Conservation (phyloP, 2,888 invertebrate species). For the Gari tellinella region DNA sequence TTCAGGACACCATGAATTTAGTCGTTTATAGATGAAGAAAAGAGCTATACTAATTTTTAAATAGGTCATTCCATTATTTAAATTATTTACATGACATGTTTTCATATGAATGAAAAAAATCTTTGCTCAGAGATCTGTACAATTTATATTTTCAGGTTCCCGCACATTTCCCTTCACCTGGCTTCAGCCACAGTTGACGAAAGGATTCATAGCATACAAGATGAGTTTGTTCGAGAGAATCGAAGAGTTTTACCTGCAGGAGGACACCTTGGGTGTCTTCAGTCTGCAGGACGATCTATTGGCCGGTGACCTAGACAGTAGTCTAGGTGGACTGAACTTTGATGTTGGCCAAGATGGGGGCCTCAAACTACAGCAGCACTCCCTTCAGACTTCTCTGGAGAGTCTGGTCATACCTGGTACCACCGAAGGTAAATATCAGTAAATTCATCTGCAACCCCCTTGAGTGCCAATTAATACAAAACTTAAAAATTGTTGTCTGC, state of each 20-base stretch:
- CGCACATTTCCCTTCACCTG: conserved; percentile 42
- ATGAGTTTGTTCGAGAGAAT: conserved; percentile 46
- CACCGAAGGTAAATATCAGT: conserved; percentile 44
- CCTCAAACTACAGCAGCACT: conserved; percentile 27
- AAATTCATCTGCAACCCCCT: too few relatives aligned
- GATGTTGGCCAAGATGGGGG: conserved; percentile 38
- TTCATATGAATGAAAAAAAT: too few relatives aligned
- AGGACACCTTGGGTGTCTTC: conserved; percentile 50
- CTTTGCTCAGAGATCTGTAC: too few relatives aligned
- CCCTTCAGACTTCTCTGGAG: conserved; percentile 29
- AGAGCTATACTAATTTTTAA: too few relatives aligned
- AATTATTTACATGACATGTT: too few relatives aligned
- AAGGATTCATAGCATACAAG: conserved; percentile 4
- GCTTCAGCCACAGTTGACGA: conserved; percentile 44
- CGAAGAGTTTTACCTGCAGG: conserved; percentile 47
- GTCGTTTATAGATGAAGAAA: too few relatives aligned
- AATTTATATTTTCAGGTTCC: conserved; percentile 47
- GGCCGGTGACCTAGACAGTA: conserved; percentile 53
- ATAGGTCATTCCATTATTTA: too few relatives aligned
- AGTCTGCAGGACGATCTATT: conserved; percentile 53
- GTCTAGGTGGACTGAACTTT: conserved; percentile 52
- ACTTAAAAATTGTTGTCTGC: too few relatives aligned
- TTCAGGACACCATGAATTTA: too few relatives aligned
- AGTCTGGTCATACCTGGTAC: conserved; percentile 40
- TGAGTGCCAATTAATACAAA: too few relatives aligned